phyloP scores from a whole-genome alignment of 2,113 vertebrate species.

The Podarcis cretensis region DNA sequence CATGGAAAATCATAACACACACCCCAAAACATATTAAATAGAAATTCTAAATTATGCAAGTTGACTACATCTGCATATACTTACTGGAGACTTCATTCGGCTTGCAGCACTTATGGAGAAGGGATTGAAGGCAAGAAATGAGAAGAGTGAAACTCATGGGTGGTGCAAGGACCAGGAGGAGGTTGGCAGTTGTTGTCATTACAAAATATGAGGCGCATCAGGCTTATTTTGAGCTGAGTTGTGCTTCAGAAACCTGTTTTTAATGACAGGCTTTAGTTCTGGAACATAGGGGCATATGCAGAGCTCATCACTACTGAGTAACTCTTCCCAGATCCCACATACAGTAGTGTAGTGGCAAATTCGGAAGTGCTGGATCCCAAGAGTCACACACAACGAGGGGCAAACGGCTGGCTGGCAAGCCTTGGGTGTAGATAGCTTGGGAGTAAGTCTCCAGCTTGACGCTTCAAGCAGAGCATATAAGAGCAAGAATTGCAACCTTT shows the following conservation, averaged over 20 bases:
- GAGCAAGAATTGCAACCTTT: not conserved
- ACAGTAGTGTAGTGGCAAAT: no score
- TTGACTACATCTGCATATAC: not conserved
- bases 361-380: no score
- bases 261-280: not conserved
- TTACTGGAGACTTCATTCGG: not conserved
- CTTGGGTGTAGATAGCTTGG: not conserved
- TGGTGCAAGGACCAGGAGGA: no score
- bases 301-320: no score
- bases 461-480: not conserved
- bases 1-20: no score
- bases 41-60: not conserved
- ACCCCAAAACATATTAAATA: no score
- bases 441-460: not conserved
- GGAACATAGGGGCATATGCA: not conserved
- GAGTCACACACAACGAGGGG: not conserved
- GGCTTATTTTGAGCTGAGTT: not conserved
- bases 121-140: not conserved
- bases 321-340: not conserved
- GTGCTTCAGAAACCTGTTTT: not conserved
- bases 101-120: not conserved
- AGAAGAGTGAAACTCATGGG: not conserved
- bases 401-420: not conserved
- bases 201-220: not conserved
- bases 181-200: not conserved